Conservation (phyloP, 2,797 vertebrate species). For the Oreochromis grahami region DNA sequence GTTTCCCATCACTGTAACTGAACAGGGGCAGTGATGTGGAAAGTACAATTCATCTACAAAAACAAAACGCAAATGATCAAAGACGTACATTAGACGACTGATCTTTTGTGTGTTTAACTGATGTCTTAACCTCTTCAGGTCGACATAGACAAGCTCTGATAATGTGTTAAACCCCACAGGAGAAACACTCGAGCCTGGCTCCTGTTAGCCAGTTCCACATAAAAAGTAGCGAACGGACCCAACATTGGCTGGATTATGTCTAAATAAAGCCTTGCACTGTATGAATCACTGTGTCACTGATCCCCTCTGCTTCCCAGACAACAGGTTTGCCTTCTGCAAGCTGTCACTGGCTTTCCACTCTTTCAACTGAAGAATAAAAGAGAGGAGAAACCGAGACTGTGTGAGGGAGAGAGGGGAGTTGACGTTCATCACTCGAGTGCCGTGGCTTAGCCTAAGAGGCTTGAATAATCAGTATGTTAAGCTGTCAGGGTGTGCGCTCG, state of each 20-base stretch:
- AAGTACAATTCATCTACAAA: not conserved
- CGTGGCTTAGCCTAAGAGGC: constrained; percentile 80
- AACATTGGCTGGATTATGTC: constrained; percentile 70
- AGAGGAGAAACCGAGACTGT: constrained; percentile 37
- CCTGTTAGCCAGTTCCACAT: not conserved
- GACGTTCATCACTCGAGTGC: constrained; percentile 74
- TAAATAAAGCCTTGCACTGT: constrained; percentile 75
- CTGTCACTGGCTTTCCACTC: constrained; percentile 61
- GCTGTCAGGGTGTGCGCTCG: constrained; percentile 70
- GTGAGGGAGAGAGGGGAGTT: constrained; percentile 57
- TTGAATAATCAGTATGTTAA: constrained; percentile 83
- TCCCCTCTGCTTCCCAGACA: constrained; percentile 66
- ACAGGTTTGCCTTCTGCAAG: constrained; percentile 64
- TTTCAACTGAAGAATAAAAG: constrained; percentile 52
- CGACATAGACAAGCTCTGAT: not conserved
- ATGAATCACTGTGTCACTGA: constrained; percentile 74
- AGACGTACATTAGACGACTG: not conserved
- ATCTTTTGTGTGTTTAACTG: not conserved
- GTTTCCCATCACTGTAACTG: not conserved
- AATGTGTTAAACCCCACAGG: not conserved
- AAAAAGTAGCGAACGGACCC: constrained; percentile 37
- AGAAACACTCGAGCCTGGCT: constrained; percentile 23
- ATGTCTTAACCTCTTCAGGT: not conserved
- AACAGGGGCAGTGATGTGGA: not conserved
- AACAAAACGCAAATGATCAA: not conserved